phyloP scores from a whole-genome alignment of 2,888 invertebrate species.

The Drosophila robusta region DNA sequence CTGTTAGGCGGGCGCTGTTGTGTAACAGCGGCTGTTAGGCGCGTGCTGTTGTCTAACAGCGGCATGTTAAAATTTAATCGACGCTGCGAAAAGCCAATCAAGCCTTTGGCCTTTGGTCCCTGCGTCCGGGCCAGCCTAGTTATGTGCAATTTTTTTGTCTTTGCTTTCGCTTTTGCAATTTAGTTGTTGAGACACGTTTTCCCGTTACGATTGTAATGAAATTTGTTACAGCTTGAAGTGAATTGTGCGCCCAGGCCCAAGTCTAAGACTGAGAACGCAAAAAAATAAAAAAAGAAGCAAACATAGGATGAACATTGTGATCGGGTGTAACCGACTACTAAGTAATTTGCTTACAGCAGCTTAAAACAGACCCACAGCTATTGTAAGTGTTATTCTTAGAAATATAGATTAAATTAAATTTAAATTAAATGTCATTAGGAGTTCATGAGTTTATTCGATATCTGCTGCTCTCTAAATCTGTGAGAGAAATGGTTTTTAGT shows the following conservation, averaged over 20 bases:
- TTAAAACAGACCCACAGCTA: too few species aligned
- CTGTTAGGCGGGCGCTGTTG: background rate
- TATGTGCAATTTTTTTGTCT: slow-evolving; percentile 50
- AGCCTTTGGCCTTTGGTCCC: slow-evolving; percentile 47
- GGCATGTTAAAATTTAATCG: slow-evolving; percentile 33
- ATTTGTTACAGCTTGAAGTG: slow-evolving; percentile 77
- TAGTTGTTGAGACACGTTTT: slow-evolving; percentile 78
- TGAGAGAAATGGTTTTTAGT: too few species aligned
- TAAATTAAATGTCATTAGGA: too few species aligned
- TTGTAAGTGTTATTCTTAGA: too few species aligned
- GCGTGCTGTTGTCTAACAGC: slow-evolving; percentile 8
- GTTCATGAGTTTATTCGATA: too few species aligned
- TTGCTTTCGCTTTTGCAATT: slow-evolving; percentile 68
- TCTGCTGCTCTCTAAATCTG: too few species aligned
- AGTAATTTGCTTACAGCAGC: too few species aligned
- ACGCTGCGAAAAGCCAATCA: slow-evolving; percentile 64
- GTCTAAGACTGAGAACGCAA: slow-evolving; percentile 1
- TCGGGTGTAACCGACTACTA: too few species aligned
- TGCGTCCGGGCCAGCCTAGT: slow-evolving; percentile 34
- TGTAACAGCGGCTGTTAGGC: background rate
- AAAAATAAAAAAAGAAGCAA: background rate
- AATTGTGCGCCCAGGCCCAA: slow-evolving; percentile 51
- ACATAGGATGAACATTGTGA: background rate
- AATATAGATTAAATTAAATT: too few species aligned
- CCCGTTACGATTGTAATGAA: slow-evolving; percentile 80